phyloP scores from a whole-genome alignment of 1,140 invertebrate genomes.

The Aphaenogaster rudis region DNA sequence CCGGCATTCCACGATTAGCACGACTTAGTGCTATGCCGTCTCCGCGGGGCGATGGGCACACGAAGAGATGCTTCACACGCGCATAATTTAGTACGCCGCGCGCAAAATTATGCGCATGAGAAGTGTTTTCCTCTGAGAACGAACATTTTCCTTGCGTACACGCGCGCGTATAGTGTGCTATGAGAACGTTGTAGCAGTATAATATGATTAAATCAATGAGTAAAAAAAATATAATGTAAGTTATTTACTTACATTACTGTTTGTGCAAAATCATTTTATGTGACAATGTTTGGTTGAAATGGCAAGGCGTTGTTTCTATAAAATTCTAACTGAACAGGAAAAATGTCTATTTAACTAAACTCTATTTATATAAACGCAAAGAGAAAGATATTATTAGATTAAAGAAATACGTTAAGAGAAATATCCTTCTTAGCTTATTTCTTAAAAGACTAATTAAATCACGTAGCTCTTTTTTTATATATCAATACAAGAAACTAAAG shows the following conservation, averaged over 20 bases:
- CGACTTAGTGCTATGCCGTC: slow-evolving; percentile 34
- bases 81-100: slow-evolving; percentile 38
- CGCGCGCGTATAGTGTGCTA: background rate
- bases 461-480: background rate
- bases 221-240: background rate
- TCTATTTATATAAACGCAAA: background rate
- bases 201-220: background rate
- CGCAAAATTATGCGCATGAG: slow-evolving; percentile 48
- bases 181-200: background rate
- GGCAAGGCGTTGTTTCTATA: background rate
- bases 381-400: background rate
- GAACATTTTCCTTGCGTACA: slow-evolving; percentile 27
- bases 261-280: background rate
- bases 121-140: slow-evolving; percentile 42
- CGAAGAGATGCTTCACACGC: slow-evolving; percentile 44
- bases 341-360: background rate
- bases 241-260: background rate
- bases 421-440: background rate
- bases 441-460: background rate
- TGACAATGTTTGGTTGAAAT: too few relatives aligned
- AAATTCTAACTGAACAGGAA: background rate
- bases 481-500: background rate
- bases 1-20: slow-evolving; percentile 76
- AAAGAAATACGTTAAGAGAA: background rate
- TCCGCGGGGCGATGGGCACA: background rate